These are phyloP conservation scores for Haliaeetus leucogaster DNA, from an alignment of 2,113 vertebrate genomes.

Conservation along the genomic window DNA sequence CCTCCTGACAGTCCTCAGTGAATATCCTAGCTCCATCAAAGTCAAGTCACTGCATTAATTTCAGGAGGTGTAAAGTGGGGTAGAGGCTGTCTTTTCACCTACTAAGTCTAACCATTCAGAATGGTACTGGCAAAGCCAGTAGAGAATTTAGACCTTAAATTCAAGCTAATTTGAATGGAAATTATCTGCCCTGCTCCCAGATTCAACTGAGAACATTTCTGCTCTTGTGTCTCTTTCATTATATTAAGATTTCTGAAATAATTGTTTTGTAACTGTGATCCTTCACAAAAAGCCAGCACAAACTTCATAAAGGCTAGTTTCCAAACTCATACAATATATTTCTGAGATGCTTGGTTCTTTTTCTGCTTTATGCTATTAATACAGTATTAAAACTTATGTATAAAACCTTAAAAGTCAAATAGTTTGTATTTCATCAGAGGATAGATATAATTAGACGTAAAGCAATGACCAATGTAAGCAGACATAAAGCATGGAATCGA, in stretches of 20 bases:
- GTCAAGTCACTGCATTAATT: background rate
- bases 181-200: background rate
- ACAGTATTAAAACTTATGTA: background rate
- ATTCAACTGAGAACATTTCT: background rate
- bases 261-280: background rate
- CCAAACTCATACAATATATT: background rate
- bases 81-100: background rate
- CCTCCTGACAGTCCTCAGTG: background rate
- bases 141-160: background rate
- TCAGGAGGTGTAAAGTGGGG: background rate
- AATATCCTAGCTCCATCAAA: background rate
- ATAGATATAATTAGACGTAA: background rate
- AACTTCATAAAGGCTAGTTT: background rate
- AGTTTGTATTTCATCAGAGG: background rate
- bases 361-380: background rate
- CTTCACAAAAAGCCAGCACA: background rate
- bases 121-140: background rate
- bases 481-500: background rate
- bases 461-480: background rate
- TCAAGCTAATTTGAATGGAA: background rate
- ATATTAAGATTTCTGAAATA: background rate
- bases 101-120: background rate
- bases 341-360: background rate
- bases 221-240: background rate
- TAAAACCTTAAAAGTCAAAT: background rate